phyloP scores from a whole-genome alignment of 2,797 vertebrate genomes.

The Telmatherina bonti region DNA sequence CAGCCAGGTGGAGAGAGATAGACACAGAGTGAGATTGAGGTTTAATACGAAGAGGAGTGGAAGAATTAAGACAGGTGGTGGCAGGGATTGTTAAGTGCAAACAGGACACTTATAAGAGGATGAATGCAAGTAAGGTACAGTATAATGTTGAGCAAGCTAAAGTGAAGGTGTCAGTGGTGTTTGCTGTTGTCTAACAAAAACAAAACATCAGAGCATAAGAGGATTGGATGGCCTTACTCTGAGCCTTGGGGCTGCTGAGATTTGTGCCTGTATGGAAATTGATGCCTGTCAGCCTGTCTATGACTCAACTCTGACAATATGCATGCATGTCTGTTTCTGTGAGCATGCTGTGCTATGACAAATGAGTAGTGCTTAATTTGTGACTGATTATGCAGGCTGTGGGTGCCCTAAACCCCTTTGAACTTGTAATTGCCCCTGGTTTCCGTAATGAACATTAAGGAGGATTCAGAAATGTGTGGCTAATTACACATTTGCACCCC shows the following conservation, averaged over 20 bases:
- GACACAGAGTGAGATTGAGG: constrained; percentile 42
- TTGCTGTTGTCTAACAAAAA: constrained; percentile 80
- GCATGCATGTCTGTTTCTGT: constrained; percentile 80
- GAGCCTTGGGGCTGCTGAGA: constrained; percentile 89
- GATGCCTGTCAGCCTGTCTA: constrained; percentile 90
- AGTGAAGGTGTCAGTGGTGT: constrained; percentile 70
- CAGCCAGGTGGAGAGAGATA: constrained; percentile 50
- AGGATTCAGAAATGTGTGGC: constrained; percentile 95
- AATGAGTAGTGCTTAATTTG: constrained; percentile 97
- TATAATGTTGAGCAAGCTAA: constrained; percentile 56
- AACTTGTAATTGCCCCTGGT: constrained; percentile 99
- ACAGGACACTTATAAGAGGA: constrained; percentile 79
- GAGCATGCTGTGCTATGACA: constrained; percentile 91
- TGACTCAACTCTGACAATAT: constrained; percentile 92
- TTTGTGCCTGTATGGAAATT: constrained; percentile 92
- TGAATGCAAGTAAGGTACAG: constrained; percentile 69
- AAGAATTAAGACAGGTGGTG: constrained; percentile 54
- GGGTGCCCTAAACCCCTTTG: constrained; percentile 98
- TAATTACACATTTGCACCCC: constrained; percentile 91
- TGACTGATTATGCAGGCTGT: constrained; percentile 96
- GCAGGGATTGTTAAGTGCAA: constrained; percentile 64
- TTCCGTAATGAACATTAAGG: constrained; percentile 99
- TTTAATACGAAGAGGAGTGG: constrained; percentile 27
- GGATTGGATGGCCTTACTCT: constrained; percentile 83
- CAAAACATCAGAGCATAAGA: constrained; percentile 84